Evolutionary conservation across 2,888 invertebrate species (phyloP), one percentile per base, ranked within the genome.

Genomic region (Sarcophaga carnaria): DNA sequence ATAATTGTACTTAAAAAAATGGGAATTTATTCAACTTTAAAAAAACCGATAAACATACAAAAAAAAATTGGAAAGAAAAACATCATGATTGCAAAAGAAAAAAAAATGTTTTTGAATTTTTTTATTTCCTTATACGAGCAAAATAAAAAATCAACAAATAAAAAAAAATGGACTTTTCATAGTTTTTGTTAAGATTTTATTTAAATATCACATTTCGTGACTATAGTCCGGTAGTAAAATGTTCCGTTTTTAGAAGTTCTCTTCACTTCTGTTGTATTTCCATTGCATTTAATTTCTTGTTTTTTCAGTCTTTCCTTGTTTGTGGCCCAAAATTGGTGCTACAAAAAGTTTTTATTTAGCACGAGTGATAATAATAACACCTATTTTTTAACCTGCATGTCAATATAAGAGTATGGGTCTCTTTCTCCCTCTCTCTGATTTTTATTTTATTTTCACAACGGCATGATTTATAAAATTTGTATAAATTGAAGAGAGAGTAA

Each of bases 191-290:
- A 80, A 76, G 82, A 74, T 86, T 81, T 77, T 77, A 80, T 75
- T 86, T 86, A 83, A 80, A 87, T 83, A 83, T 83, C 70, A 87
- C 86, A 83, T 87, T 87, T 83, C 86, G 86, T 87, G 86, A 87
- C 86, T 87, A 60, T 20, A 83, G 80, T 81, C 86, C 86, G 83
- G 86, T 83, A 87, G 86, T 81, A 64, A 83, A 83, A 80, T 83
- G 78, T 86, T 86, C 76, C 76, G 76, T 83, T 86, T 86, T 86
- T 83, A 76, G 70, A 71, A 71, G 37, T 80, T 77, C 66, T 49
- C 17, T 49, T 63, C 37, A 37, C 37, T 37, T 37, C 37, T 37
- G 8, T 37, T 37, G 37, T 37, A 37, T 37, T 37, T 37, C 37
- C 37, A 37, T 37, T 37, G 37, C 37, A 37, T 37, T 37, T 37